These are phyloP conservation scores for Excalfactoria chinensis DNA, from an alignment of 2,113 vertebrate genomes.

Conservation along the genomic window DNA sequence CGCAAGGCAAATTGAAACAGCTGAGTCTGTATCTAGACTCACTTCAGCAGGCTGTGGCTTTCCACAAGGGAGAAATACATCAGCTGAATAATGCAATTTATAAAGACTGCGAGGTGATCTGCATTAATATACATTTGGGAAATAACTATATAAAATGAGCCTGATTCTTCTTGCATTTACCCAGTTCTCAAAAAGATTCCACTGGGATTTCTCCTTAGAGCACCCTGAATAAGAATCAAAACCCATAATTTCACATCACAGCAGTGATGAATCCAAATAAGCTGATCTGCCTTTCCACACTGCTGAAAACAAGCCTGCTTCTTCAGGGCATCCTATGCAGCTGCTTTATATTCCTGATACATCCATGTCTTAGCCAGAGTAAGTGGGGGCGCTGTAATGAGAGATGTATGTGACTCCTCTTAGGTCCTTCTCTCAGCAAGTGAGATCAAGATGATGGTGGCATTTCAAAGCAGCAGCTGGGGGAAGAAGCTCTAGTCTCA, in stretches of 20 bases:
- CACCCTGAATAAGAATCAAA: not conserved
- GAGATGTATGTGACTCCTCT: not conserved
- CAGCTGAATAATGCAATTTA: constrained; percentile 6
- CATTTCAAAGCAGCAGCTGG: not conserved
- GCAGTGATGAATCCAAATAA: not conserved
- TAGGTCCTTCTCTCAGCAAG: accelerated
- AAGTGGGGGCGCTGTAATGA: not conserved
- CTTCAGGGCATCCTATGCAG: not conserved
- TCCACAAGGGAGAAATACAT: not conserved
- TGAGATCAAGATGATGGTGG: not conserved
- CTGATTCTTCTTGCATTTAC: not conserved
- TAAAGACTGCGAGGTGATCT: not conserved
- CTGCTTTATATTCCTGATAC: not conserved
- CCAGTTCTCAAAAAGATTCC: not conserved
- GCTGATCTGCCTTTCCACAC: not conserved
- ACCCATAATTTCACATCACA: not conserved
- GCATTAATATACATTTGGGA: constrained; percentile 10
- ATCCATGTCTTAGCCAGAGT: accelerated
- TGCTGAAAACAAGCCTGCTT: accelerated
- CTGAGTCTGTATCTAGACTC: not conserved
- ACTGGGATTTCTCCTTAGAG: not conserved
- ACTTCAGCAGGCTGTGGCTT: not conserved
- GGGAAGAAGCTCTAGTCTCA: not conserved
- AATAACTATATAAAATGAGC: constrained; percentile 10
- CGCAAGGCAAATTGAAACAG: constrained; percentile 16